Base-by-base conservation (phyloP, 1,140 invertebrate species). In the Calephelis nemesis region DNA sequence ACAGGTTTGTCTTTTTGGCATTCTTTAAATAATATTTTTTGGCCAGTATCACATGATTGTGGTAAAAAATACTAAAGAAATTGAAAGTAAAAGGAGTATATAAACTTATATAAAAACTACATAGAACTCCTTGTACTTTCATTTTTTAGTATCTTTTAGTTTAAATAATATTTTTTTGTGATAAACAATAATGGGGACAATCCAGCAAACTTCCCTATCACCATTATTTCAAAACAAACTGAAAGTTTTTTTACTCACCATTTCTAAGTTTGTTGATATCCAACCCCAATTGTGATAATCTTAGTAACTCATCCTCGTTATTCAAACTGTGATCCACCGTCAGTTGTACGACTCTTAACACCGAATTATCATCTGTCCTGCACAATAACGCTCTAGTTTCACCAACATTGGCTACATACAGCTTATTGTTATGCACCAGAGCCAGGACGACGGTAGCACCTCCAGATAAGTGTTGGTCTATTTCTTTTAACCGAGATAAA, bases 401-500 rank as follows among this genome's bases (percentile, higher is more conserved):
- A 5, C 97, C 96, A 39, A 98, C 95, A 93, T 98, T 98, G 0
- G 96, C 96, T 0, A 98, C 95, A 85, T 95, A 98, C 0, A 98
- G 89, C 93, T 95, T 85, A 68, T 95, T 93, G 68, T 94, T 93
- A 71, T 95, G 94, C 47, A 98, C 94, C 1, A 98, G 84, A 8
- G 96, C 95, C 3, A 98, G 94, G 0, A 96, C 95, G 47, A 95
- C 96, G 47, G 96, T 96, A 11, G 96, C 96, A 1, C 97, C 96
- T 5, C 95, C 93, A 0, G 95, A 95, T 15, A 96, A 78, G 72
- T 95, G 94, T 68, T 92, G 92, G 76, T 95, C 95, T 4, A 96
- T 87, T 63, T 88, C 83, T 71, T 95, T 95, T 3, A 96, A 79
- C 73, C 94, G 93, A 54, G 93, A 89, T 9, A 96, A 92, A 67